Conservation (phyloP, 2,888 invertebrate species). For the Chalcis sispes region DNA sequence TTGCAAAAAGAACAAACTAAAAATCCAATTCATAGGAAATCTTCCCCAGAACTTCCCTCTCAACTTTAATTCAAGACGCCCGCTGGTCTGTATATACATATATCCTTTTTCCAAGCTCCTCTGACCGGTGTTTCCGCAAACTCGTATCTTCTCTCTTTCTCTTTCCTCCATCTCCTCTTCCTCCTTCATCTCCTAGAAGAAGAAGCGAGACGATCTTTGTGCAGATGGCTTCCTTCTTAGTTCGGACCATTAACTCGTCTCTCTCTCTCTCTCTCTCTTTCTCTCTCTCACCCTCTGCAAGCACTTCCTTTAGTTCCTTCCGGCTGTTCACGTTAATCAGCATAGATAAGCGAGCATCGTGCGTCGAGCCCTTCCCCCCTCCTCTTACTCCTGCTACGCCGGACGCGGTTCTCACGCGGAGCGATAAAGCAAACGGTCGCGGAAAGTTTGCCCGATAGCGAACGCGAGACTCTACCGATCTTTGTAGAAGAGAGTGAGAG, state of each 20-base stretch:
- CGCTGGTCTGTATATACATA: constrained; percentile 6
- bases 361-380: too few species aligned
- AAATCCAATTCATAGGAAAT: constrained; percentile 38
- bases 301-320: constrained; percentile 28
- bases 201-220: constrained; percentile 29
- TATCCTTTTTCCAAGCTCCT: not conserved
- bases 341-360: constrained; percentile 68
- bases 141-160: too few species aligned
- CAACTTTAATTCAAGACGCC: constrained; percentile 41
- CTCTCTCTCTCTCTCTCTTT: not conserved
- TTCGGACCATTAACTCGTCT: constrained; percentile 59
- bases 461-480: too few species aligned
- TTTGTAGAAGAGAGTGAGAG: too few species aligned
- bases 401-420: constrained; percentile 62
- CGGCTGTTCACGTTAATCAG: constrained; percentile 68
- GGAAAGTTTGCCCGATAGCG: constrained; percentile 18
- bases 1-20: constrained; percentile 14
- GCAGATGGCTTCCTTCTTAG: constrained; percentile 55
- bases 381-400: too few species aligned
- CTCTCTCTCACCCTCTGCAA: not conserved
- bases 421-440: constrained; percentile 10
- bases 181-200: too few species aligned
- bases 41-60: constrained; percentile 28
- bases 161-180: too few species aligned
- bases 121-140: not conserved